Base-by-base conservation (phyloP, 2,797 vertebrate species). In the Sphenopsis melanotis region DNA sequence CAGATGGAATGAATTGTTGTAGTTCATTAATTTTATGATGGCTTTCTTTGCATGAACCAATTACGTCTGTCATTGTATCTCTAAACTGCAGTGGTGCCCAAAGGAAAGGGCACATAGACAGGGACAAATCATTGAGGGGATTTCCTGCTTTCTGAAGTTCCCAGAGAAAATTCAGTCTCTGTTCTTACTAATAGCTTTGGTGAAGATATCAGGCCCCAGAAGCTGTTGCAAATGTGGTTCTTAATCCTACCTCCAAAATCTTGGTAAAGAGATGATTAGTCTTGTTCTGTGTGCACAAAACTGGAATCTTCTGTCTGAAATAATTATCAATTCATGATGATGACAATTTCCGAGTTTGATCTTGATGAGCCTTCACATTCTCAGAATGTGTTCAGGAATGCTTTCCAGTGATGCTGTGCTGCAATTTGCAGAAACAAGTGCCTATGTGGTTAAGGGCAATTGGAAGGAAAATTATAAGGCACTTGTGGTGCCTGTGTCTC, bases 1-100 rank as follows among this genome's bases (percentile, higher is more conserved):
- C 94, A 93, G 96, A 97, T 95, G 42, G 94, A 88, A 97, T 97
- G 92, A 97, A 97, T 97, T 97, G 92, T 96, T 98, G 90, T 96
- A 97, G 97, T 97, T 98, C 96, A 97, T 98, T 98, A 98, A 97
- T 97, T 95, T 96, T 92, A 97, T 93, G 93, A 94, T 96, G 96
- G 87, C 89, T 98, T 95, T 97, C 90, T 98, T 97, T 97, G 94
- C 90, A 89, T 94, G 95, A 97, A 72, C 94, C 97, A 97, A 89
- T 97, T 97, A 97, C 1, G n/a, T 94, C 93, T 95, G 95, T 97
- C 95, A 95, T 63, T 95, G 95, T 96, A 83, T 96, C 88, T 94
- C 87, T 87, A 96, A 97, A 91, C 92, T 90, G 87, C 83, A 93
- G 89, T 89, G 91, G 81, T 90, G 95, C 72, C 82, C 95, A 96